phyloP scores from a whole-genome alignment of 1,140 invertebrate species.

The Zaprionus africanus region DNA sequence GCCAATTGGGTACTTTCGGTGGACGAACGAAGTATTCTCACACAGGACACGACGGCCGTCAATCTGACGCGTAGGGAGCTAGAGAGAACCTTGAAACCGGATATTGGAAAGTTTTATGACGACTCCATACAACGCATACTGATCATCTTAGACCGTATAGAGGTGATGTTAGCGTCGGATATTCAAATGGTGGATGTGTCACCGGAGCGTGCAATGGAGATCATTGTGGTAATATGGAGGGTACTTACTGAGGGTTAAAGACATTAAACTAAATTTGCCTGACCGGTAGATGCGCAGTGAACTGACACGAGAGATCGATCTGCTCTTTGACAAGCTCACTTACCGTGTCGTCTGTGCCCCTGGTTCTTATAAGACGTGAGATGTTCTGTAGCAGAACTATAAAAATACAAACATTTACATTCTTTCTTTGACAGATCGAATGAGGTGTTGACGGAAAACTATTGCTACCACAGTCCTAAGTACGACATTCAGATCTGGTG shows the following conservation, averaged over 20 bases:
- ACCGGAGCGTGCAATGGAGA: conserved; percentile 14
- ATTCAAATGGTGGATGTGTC: conserved; percentile 26
- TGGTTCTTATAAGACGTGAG: conserved; percentile 65
- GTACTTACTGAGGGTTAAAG: not conserved
- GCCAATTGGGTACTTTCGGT: conserved; percentile 57
- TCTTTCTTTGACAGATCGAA: conserved; percentile 29
- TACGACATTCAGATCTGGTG: conserved; percentile 70
- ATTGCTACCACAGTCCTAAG: conserved; percentile 52
- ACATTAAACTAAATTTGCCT: not conserved
- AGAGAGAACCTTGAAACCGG: conserved; percentile 7
- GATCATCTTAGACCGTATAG: conserved; percentile 28
- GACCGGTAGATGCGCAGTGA: conserved; percentile 41
- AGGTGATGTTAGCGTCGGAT: conserved; percentile 29
- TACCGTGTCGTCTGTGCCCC: conserved; percentile 64
- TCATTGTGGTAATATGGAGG: conserved; percentile 11
- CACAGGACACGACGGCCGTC: conserved; percentile 27
- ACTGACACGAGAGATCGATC: conserved; percentile 41
- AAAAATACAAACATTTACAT: too few species aligned
- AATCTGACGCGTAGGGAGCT: conserved; percentile 49
- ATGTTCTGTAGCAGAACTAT: not conserved
- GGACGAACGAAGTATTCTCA: conserved; percentile 49
- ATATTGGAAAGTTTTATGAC: conserved; percentile 61
- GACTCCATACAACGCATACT: conserved; percentile 33
- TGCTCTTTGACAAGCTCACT: conserved; percentile 59
- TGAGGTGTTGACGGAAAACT: conserved; percentile 41